These are phyloP conservation scores for Gobiocypris rarus DNA, from an alignment of 2,113 vertebrate genomes.

Conservation along the genomic window DNA sequence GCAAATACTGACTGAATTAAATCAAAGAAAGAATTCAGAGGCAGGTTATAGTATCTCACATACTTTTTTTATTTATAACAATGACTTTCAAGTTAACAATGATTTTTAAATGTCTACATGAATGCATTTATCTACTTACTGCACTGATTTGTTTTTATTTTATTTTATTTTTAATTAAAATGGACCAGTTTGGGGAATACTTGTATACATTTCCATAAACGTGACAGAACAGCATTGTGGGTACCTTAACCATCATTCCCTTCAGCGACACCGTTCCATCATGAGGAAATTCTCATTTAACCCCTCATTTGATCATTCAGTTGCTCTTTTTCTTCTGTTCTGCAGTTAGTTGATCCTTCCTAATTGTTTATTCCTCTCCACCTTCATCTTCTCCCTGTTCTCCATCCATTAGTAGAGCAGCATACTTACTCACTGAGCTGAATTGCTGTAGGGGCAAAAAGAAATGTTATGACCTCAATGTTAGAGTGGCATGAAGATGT, in stretches of 20 bases:
- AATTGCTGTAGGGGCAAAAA: slow-evolving; percentile 78
- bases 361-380: slow-evolving; percentile 40
- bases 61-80: slow-evolving; percentile 59
- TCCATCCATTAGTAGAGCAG: slow-evolving; percentile 88
- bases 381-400: slow-evolving; percentile 82
- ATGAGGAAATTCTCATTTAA: not conserved
- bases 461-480: not conserved
- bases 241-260: not conserved
- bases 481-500: not conserved
- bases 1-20: not conserved
- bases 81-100: slow-evolving; percentile 51
- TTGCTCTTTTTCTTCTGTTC: not conserved
- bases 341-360: slow-evolving; percentile 1
- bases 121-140: slow-evolving; percentile 32
- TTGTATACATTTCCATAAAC: slow-evolving; percentile 46
- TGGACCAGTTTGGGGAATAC: slow-evolving; percentile 45
- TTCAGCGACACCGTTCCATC: not conserved
- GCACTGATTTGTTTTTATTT: slow-evolving; percentile 40
- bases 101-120: slow-evolving; percentile 42
- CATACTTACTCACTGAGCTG: slow-evolving; percentile 91
- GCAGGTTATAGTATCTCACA: slow-evolving; percentile 34
- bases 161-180: slow-evolving; percentile 51
- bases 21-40: not conserved
- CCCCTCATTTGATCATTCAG: slow-evolving; percentile 33
- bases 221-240: slow-evolving; percentile 42